Base-by-base conservation (phyloP, 2,888 invertebrate genomes). In the Tinea pellionella region DNA sequence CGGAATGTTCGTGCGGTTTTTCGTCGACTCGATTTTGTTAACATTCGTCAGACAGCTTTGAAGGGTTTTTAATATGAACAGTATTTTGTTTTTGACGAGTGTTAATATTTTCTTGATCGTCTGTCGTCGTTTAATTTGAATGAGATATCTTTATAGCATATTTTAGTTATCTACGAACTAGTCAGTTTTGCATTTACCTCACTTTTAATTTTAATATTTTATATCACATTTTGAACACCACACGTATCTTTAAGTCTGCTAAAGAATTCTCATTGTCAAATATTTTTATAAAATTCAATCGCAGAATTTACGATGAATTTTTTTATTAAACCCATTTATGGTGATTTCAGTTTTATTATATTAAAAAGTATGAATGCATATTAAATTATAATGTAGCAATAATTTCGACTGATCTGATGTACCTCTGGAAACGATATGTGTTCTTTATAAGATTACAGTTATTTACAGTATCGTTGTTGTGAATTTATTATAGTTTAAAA, bases 171-270 rank as follows among this genome's bases (percentile, higher is more conserved):
- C 47, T 47, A 47, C 16, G 47, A 16, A 47, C 47, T 47, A 47
- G 47, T 47, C 47, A 47, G 6, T 37, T 12, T 37, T 47, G 47
- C 47, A 47, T 47, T 47, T 47, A 47, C 47, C 47, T 47, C 47
- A 47, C 15, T 2, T 47, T 47, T 47, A 47, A 47, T 16, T 47
- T 47, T 47, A 13, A 24, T 24, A 15, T 47, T 47, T 47, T 47
- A 15, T 16, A 47, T 13, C 47, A 47, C 37, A 12, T 37, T 6
- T n/a, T 24, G 6, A 24, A 24, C 24, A 24, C 6, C 24, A 37
- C 37, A 12, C 37, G 37, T 37, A 12, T 37, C 9, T 37, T 37
- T 37, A 37, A 37, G 37, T 9, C 37, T 12, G 37, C 37, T 9
- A 37, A 37, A 37, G 37, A 37, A 37, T 37, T 37, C 37, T 37